Conservation (phyloP, 2,797 vertebrate species). For the Craterocephalus amniculus region DNA sequence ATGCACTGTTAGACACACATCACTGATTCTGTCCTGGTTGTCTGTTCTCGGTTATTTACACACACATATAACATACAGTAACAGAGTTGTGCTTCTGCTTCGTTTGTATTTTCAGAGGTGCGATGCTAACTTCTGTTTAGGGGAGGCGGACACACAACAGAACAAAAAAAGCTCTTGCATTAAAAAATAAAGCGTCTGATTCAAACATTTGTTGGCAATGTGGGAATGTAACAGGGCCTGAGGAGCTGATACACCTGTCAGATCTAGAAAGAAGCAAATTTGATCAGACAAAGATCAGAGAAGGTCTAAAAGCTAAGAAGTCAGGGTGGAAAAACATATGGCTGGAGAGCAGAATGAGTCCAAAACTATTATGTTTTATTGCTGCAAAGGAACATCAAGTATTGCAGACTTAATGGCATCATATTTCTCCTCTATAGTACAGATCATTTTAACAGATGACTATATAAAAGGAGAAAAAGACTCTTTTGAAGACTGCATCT, state of each 20-base stretch:
- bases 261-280: conserved; percentile 64
- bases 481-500: neutral
- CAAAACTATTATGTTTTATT: conserved; percentile 25
- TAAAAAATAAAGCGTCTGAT: conserved; percentile 60
- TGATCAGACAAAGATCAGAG: conserved; percentile 67
- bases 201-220: conserved; percentile 52
- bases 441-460: neutral
- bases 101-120: conserved; percentile 38
- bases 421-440: conserved; percentile 25
- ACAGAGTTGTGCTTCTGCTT: conserved; percentile 24
- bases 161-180: conserved; percentile 63
- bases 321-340: conserved; percentile 64
- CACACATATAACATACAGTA: conserved; percentile 15
- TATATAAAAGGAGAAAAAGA: neutral
- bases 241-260: conserved; percentile 68
- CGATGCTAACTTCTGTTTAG: conserved; percentile 24
- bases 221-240: conserved; percentile 40
- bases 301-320: conserved; percentile 71
- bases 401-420: conserved; percentile 18
- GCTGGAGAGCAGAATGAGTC: conserved; percentile 47
- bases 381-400: conserved; percentile 24
- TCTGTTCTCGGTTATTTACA: conserved; percentile 14
- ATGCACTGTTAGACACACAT: conserved; percentile 70
- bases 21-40: conserved; percentile 43
- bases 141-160: conserved; percentile 47